Evolutionary conservation across 1,140 invertebrate species (phyloP), one percentile per base, ranked within the genome.

Genomic region (Macrotrachela quadricornifera): DNA sequence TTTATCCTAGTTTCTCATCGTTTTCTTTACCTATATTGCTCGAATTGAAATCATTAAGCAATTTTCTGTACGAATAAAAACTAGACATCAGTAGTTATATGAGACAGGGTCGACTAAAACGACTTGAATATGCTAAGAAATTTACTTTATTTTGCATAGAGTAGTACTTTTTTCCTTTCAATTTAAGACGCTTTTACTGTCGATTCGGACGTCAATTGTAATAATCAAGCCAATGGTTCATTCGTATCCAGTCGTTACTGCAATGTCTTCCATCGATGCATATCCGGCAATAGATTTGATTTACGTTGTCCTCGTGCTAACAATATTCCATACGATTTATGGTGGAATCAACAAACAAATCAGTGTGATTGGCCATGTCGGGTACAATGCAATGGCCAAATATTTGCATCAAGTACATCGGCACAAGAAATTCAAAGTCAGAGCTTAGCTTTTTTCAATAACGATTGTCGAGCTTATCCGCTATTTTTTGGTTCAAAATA

Each of bases 321-420:
- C 2, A 54, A 54, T 21, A 44, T 38, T 13, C 46, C 53, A 3
- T 54, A 54, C 14, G 53, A 54, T 38, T 39, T 54, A 13, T 54
- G 53, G 53, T 54, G 53, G 53, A 54, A 54, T 21, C 46, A 54
- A 18, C 44, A 54, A 38, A 49, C 37, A 21, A 43, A 36, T 14
- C 53, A 44, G 14, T 54, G 53, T 16, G 53, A 54, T 38, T 54
- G 53, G 53, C 53, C 53, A 0, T 54, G 53, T 44, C 38, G 39
- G 10, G 15, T 54, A 10, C 13, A 49, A 2, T 54, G 53, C 15
- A 49, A 49, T n/a, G 49, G 49, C n/a, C 46, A 13, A 15, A 45
- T 54, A 13, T 54, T 43, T 44, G 47, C 14, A 13, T 18, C 17
- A 15, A 4, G 3, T n/a, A 42, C 37, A 10, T 38, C n/a, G 9